Conservation (phyloP, 2,888 invertebrate genomes). For the Steinernema carpocapsae region DNA sequence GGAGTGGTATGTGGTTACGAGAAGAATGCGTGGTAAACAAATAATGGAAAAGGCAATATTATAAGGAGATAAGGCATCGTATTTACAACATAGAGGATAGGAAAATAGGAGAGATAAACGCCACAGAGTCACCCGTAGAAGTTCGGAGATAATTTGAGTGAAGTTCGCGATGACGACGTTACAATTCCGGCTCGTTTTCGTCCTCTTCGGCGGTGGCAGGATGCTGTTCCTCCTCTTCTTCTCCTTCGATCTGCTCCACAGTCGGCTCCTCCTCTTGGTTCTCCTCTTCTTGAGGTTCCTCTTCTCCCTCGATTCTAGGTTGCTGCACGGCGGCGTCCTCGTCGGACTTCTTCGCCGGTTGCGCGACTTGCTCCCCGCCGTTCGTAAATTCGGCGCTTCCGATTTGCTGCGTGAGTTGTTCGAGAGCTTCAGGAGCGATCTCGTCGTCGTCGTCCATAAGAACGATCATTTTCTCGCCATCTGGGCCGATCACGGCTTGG, state of each 20-base stretch:
- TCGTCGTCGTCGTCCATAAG: conserved; percentile 25
- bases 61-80: neutral
- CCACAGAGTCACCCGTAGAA: conserved; percentile 22
- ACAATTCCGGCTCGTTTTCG: no score
- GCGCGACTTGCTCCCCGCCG: neutral
- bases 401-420: conserved; percentile 1
- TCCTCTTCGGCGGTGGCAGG: no score
- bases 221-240: neutral
- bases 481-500: conserved; percentile 28
- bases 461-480: conserved; percentile 30
- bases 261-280: conserved; percentile 5
- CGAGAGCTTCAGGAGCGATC: conserved; percentile 9
- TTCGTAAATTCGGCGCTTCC: neutral
- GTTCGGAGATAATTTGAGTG: conserved; percentile 16
- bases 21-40: neutral
- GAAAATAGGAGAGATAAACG: conserved; percentile 18
- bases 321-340: neutral
- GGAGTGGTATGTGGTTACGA: neutral
- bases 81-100: conserved; percentile 6
- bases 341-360: neutral
- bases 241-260: conserved; percentile 20
- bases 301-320: neutral
- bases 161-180: neutral
- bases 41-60: neutral
- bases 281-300: neutral